These are phyloP conservation scores for Rhinichthys klamathensis DNA, from an alignment of 2,113 vertebrate species.

Conservation along the genomic window DNA sequence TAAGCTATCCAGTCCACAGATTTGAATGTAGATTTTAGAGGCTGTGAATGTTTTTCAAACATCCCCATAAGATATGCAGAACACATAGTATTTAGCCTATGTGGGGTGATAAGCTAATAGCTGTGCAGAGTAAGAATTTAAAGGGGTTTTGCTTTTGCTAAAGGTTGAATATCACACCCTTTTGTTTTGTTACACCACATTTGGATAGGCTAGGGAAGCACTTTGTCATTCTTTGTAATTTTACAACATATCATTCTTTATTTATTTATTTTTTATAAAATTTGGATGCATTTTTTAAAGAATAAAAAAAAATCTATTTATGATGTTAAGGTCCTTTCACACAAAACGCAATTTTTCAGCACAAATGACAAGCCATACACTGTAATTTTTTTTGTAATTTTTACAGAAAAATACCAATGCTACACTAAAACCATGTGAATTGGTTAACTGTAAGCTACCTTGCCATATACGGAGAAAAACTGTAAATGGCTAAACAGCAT, in stretches of 20 bases:
- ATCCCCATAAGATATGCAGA: slow-evolving; percentile 28
- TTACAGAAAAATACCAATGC: no score
- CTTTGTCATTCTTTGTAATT: slow-evolving; percentile 19
- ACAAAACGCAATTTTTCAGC: no score
- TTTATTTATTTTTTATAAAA: no score
- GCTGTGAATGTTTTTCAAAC: slow-evolving; percentile 9
- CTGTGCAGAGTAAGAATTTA: slow-evolving; percentile 31
- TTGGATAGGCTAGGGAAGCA: slow-evolving; percentile 12
- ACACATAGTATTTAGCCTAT: slow-evolving; percentile 20
- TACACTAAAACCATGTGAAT: no score
- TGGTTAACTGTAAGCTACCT: no score
- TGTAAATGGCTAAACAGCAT: no score
- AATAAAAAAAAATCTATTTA: no score
- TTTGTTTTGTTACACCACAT: slow-evolving; percentile 9
- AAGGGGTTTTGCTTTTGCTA: slow-evolving; percentile 8
- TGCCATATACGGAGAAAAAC: no score
- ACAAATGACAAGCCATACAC: no score
- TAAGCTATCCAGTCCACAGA: neutral
- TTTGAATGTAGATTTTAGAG: neutral
- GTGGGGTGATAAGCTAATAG: slow-evolving; percentile 45
- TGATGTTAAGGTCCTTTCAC: no score
- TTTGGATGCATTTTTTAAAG: no score
- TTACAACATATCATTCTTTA: slow-evolving; percentile 15
- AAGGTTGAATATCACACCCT: slow-evolving; percentile 7
- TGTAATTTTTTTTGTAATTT: no score